Conservation (phyloP, 2,888 invertebrate genomes). For the Caenorhabditis doughertyi region DNA sequence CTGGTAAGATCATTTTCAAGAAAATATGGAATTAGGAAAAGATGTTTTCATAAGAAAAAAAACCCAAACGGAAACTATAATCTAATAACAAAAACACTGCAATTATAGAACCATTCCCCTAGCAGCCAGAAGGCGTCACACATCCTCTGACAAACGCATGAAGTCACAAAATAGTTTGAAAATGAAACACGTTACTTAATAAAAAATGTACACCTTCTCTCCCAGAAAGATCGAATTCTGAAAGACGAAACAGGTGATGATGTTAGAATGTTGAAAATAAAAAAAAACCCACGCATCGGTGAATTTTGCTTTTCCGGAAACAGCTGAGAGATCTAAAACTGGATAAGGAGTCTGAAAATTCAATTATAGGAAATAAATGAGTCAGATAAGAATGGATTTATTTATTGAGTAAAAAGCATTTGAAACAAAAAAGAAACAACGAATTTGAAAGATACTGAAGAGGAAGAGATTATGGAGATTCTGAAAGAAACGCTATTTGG, state of each 20-base stretch:
- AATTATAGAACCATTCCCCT: too few species aligned
- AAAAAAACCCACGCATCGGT: constrained; percentile 20
- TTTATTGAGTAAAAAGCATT: constrained; percentile 30
- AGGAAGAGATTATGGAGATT: constrained; percentile 34
- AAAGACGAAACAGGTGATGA: constrained; percentile 20
- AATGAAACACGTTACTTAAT: constrained; percentile 23
- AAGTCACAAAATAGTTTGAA: background rate
- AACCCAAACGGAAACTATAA: background rate
- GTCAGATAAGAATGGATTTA: constrained; percentile 22
- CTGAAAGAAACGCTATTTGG: constrained; percentile 25
- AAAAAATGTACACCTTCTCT: constrained; percentile 39
- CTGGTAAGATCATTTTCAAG: too few species aligned
- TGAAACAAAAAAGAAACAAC: background rate
- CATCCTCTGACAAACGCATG: too few species aligned
- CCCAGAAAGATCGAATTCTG: constrained; percentile 37
- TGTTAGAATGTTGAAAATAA: constrained; percentile 27
- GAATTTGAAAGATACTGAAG: constrained; percentile 7
- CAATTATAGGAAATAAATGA: constrained; percentile 4
- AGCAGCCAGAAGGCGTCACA: too few species aligned
- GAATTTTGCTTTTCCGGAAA: background rate
- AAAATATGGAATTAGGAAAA: too few species aligned
- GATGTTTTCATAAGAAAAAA: constrained; percentile 10
- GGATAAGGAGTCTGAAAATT: constrained; percentile 6
- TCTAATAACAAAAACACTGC: background rate
- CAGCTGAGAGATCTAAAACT: background rate